Base-by-base conservation (phyloP, 2,888 invertebrate species). In the Eupelmus urozonus region DNA sequence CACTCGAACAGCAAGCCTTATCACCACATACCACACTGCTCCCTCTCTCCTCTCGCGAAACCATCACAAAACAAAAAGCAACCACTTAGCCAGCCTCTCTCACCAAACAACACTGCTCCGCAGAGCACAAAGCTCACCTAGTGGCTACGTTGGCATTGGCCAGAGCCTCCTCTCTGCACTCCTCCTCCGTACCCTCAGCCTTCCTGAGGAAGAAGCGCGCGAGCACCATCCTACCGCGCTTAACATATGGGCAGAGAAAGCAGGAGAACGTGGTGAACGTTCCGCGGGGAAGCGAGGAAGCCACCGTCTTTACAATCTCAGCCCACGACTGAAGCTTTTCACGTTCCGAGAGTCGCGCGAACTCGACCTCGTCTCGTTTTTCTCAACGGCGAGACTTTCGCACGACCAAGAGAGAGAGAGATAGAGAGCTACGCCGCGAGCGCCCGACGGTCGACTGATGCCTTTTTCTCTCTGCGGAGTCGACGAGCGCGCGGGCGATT, bases 191-290 rank as follows among this genome's bases (percentile, higher is more conserved):
- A 18, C 9, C 40, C 40, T 81, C 80, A 73, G 84, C 78, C 82
- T 88, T 88, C 82, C 83, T 85, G 76, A 85, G 79, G 83, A 87
- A 88, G 82, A 88, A 86, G 67, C 88, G 85, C 70, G 88, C 83
- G 80, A 88, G 82, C 57, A 86, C 88, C 88, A 88, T 88, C 81
- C 81, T 86, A 78, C 45, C 65, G 29, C 74, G 76, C 62, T 80
- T 81, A 81, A 80, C 85, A 85, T 85, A 85, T 83, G 85, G 83
- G 69, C 73, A 78, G 60, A 78, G 34, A 34, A 78, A 20, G 29
- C 78, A 78, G 29, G 74, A 78, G 66, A 71, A 77, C 59, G 72
- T 66, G 77, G 66, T 77, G 55, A 49, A 76, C 18, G 63, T 63
- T 29, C 60, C 23, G 7, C 77, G 72, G 40, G 72, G 53, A 25